Evolutionary conservation across 2,888 invertebrate species (phyloP).

Genomic region (Sarcophaga rosellei): DNA sequence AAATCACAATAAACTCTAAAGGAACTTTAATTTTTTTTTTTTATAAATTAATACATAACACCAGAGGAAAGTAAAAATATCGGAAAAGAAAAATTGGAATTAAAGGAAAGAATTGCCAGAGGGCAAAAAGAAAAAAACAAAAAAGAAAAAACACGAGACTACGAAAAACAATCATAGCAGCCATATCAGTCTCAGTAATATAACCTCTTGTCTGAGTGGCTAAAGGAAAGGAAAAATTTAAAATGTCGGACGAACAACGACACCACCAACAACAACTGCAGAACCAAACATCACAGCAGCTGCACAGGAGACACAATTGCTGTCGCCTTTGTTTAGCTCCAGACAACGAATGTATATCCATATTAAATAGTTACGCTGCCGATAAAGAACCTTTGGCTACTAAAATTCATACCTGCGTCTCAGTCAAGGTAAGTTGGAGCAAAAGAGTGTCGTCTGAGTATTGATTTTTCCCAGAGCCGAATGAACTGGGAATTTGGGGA

Average conservation of each 20-base stretch:
- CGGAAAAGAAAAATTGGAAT: conserved; percentile 35
- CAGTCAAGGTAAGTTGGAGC: conserved; percentile 80
- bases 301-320: conserved; percentile 77
- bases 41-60: conserved; percentile 62
- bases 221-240: conserved; percentile 60
- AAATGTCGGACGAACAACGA: conserved; percentile 70
- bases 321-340: conserved; percentile 81
- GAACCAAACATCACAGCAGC: conserved; percentile 64
- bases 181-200: conserved; percentile 27
- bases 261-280: conserved; percentile 68
- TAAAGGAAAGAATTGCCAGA: conserved; percentile 35
- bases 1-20: conserved; percentile 47
- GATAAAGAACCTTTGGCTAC: conserved; percentile 81
- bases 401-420: conserved; percentile 81
- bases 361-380: conserved; percentile 81
- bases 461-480: conserved; percentile 47
- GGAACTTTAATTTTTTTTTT: conserved; percentile 5
- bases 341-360: conserved; percentile 81
- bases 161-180: conserved; percentile 55
- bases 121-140: conserved; percentile 39
- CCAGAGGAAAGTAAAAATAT: conserved; percentile 25
- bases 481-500: conserved; percentile 35
- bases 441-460: conserved; percentile 6
- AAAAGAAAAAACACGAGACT: neutral
- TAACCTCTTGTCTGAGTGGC: conserved; percentile 42